Evolutionary conservation across 1,140 invertebrate species (phyloP).

Genomic region (Scaptomyza hsui): DNA sequence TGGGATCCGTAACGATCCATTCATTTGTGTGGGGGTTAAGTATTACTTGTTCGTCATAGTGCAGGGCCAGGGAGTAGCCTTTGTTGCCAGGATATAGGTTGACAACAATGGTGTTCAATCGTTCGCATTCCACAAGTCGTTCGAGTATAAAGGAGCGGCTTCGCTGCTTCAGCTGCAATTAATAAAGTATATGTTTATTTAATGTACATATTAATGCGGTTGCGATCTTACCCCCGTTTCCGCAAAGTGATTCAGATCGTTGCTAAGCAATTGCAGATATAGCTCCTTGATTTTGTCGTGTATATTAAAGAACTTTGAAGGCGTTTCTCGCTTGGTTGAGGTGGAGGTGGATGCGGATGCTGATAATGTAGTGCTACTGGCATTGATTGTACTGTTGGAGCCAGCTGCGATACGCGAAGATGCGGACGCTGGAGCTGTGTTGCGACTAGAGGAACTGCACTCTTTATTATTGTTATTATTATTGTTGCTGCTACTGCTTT

Average conservation of each 20-base stretch:
- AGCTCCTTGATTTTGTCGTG: slow-evolving; percentile 86
- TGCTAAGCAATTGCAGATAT: slow-evolving; percentile 82
- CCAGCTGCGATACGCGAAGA: slow-evolving; percentile 46
- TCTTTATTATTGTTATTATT: slow-evolving; percentile 54
- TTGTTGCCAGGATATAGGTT: slow-evolving; percentile 96
- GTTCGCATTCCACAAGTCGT: slow-evolving; percentile 92
- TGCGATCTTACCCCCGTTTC: slow-evolving; percentile 75
- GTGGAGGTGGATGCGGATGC: slow-evolving; percentile 1
- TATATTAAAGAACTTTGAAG: slow-evolving; percentile 85
- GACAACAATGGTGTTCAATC: slow-evolving; percentile 94
- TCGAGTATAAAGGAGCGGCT: slow-evolving; percentile 90
- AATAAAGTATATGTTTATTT: background rate
- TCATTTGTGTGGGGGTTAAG: slow-evolving; percentile 68
- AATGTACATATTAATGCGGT: background rate
- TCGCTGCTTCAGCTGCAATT: slow-evolving; percentile 74
- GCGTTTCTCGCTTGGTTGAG: slow-evolving; percentile 37
- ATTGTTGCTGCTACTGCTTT: slow-evolving; percentile 50
- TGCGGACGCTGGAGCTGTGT: slow-evolving; percentile 56
- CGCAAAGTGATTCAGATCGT: slow-evolving; percentile 74
- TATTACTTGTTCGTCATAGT: slow-evolving; percentile 84
- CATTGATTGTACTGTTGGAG: slow-evolving; percentile 29
- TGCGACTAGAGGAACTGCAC: slow-evolving; percentile 71
- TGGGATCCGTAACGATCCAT: slow-evolving; percentile 43
- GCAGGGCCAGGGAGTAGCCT: slow-evolving; percentile 94
- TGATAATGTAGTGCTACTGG: slow-evolving; percentile 24